Evolutionary conservation across 2,113 vertebrate genomes (phyloP), one percentile per base, ranked within the genome.

Genomic region (Microcebus jonahi): DNA sequence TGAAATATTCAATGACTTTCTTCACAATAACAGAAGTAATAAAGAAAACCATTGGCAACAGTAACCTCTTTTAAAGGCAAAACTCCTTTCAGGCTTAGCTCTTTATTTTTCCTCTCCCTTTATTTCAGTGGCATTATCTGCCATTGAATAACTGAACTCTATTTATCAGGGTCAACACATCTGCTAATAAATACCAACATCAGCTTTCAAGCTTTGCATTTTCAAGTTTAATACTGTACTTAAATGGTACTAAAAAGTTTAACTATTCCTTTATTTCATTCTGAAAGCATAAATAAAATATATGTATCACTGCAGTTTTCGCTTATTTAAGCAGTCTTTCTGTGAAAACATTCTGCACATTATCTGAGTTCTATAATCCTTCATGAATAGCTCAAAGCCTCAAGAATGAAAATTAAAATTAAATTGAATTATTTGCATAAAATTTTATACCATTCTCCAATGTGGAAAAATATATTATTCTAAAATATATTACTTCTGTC

Each of bases 1-100:
- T 77, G 53, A 97, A 98, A 97, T 98, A 98, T 94, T 97, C 89
- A 97, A 82, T 98, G 65, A 76, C 31, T 96, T 93, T 97, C 95
- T 93, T 92, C 63, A 96, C 79, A 91, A 50, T 96, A 95, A 71
- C 81, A 96, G 91, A 97, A 93, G 27, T 94, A 98, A 96, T 98
- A 96, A 97, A 97, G 75, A 97, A 97, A 94, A 84, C 20, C 88
- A 68, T 17, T 94, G 57, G 70, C 90, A 92, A 91, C 50, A 88
- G 65, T 17, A 80, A 94, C 48, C 13, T 14, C 73, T 97, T 98
- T 98, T 77, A 90, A 96, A 94, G 85, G 9, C 89, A 98, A 96
- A 97, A 89, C 0, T 84, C 2, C 75, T 94, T 94, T 96, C n/a
- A 95, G 86, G 42, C 5, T 61, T 63, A 95, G 39, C 6, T 68